Percentiles rank a stretch among this genome's conserved stretches.
These are phyloP conservation scores for Sinodicranocentrus sp. DNA, from an alignment of 2,888 invertebrate species.

Conservation along the genomic window DNA sequence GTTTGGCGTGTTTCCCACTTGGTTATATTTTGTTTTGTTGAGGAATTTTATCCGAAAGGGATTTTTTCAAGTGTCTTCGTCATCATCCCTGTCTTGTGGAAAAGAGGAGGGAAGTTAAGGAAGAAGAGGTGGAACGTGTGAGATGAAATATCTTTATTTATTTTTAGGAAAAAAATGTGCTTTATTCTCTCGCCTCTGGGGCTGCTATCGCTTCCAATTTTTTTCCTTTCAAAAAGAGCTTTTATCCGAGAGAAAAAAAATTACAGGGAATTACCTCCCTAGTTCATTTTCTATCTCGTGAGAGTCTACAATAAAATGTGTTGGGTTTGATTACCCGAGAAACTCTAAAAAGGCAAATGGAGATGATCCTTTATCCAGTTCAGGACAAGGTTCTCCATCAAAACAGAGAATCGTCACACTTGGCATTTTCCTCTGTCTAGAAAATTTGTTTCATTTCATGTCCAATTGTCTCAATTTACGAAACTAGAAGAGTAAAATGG, in stretches of 20 bases:
- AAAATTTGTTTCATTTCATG: not conserved
- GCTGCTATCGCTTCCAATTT: too few relatives aligned
- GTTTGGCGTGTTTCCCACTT: too few relatives aligned
- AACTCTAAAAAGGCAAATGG: not conserved
- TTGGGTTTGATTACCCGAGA: not conserved
- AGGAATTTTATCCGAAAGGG: too few relatives aligned
- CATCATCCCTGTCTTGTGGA: too few relatives aligned
- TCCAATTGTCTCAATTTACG: conserved; percentile 12
- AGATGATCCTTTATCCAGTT: too few relatives aligned
- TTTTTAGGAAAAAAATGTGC: not conserved
- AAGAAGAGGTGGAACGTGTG: not conserved
- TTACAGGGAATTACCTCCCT: not conserved
- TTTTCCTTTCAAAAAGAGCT: too few relatives aligned
- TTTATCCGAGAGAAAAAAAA: not conserved
- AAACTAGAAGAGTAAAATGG: too few relatives aligned
- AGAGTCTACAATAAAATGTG: not conserved
- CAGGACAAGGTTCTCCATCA: too few relatives aligned
- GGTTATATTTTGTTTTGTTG: too few relatives aligned
- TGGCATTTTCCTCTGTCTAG: too few relatives aligned
- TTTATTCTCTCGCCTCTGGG: not conserved
- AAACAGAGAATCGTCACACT: too few relatives aligned
- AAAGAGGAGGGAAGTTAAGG: not conserved
- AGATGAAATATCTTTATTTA: not conserved
- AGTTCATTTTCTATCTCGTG: not conserved
- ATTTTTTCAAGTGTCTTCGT: too few relatives aligned